phyloP scores from a whole-genome alignment of 2,113 vertebrate species.

The Phaetusa simplex region DNA sequence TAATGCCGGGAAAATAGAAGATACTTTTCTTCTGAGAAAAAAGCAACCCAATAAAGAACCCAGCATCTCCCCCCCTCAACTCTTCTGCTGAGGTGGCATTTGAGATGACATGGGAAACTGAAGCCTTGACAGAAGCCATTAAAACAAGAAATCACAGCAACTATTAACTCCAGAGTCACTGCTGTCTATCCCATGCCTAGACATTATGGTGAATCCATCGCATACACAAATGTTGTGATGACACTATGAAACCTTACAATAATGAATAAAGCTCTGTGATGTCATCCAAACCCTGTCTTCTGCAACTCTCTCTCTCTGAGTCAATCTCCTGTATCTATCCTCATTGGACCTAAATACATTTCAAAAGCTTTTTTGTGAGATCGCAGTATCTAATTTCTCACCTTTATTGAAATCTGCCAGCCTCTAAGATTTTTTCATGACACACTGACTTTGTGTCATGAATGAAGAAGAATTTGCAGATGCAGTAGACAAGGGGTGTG shows the following conservation, averaged over 20 bases:
- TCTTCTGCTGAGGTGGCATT: not conserved
- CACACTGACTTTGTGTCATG: not conserved
- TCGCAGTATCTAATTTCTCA: not conserved
- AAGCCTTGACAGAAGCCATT: not conserved
- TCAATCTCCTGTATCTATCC: not conserved
- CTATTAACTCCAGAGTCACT: not conserved
- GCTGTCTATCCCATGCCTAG: not conserved
- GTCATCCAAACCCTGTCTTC: not conserved
- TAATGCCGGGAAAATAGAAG: not conserved
- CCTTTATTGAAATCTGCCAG: not conserved
- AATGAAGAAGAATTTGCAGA: not conserved
- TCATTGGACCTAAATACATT: not conserved
- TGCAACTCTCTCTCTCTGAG: not conserved
- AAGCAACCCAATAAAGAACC: not conserved
- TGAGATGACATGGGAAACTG: not conserved
- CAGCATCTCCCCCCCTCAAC: accelerated
- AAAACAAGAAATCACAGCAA: not conserved
- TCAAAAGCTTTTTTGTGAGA: not conserved
- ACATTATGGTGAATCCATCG: not conserved
- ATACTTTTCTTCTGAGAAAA: not conserved
- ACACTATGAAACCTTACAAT: not conserved
- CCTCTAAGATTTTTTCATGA: not conserved
- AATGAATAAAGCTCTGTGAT: not conserved
- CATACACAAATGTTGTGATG: not conserved
- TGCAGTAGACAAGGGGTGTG: not conserved